A percentile compares a stretch with the other conserved stretches of the same genome.
Evolutionary conservation across 2,113 vertebrate genomes (phyloP).

Genomic region (Nothocercus nigrocapillus): DNA sequence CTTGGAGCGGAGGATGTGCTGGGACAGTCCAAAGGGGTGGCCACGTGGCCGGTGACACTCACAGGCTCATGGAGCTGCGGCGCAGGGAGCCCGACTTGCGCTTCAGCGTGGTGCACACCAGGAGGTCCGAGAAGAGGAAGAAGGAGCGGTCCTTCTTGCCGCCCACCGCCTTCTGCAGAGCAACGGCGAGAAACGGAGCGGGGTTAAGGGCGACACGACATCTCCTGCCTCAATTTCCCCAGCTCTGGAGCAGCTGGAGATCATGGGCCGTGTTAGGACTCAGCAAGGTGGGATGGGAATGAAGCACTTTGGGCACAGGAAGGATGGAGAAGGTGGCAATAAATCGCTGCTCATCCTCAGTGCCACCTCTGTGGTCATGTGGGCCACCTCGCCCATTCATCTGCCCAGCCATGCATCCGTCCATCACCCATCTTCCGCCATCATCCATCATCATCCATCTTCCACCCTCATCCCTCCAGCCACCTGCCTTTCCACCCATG

Average conservation of each 20-base stretch:
- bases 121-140: slow-evolving; percentile 96
- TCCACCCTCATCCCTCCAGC: neutral
- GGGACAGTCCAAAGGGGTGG: neutral
- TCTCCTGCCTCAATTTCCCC: neutral
- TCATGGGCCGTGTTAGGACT: neutral
- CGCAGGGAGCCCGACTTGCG: slow-evolving; percentile 96
- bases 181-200: neutral
- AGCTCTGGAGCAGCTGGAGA: neutral
- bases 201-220: neutral
- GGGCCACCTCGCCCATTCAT: neutral
- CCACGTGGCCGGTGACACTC: slow-evolving; percentile 41
- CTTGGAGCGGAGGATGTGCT: neutral
- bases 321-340: neutral
- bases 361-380: too few relatives aligned
- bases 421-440: neutral
- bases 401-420: neutral
- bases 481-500: neutral
- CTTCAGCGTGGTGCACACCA: slow-evolving; percentile 96
- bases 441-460: too few relatives aligned
- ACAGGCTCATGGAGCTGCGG: slow-evolving; percentile 98
- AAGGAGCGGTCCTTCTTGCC: slow-evolving; percentile 98
- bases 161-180: slow-evolving; percentile 88
- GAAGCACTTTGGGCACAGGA: neutral
- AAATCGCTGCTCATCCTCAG: neutral
- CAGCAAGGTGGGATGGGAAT: neutral